Base-by-base conservation (phyloP, 2,113 vertebrate species). In the Urocitellus parryii region DNA sequence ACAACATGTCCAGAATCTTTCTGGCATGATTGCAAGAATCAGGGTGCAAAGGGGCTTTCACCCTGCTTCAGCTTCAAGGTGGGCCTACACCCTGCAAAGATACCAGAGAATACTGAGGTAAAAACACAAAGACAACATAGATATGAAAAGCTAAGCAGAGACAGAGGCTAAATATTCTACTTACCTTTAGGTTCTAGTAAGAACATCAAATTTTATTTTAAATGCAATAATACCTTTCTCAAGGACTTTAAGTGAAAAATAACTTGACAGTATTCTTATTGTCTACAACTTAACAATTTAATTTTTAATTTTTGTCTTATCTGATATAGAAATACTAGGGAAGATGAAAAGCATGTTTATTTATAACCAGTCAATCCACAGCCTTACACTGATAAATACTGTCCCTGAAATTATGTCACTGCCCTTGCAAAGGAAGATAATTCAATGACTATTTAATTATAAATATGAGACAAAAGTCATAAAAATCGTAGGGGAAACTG, bases 201-300 rank as follows among this genome's bases (percentile, higher is more conserved):
- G n/a, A 45, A 95, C 67, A 77, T 16, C 25, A 3, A 90, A 78
- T 88, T 94, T 90, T 83, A 77, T 72, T 83, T 42, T 80, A 79
- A 87, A 80, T 92, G 22, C 25, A 89, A 2, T 89, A 13, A 79
- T 45, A 65, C 4, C 2, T 6, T 42, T 85, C 78, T 53, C 5
- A 95, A 73, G 24, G 5, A 4, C 58, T 89, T 95, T 82, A 88
- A 89, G 9, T 56, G 37, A 82, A 77, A 65, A 70, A 18, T 48
- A 42, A n/a, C 14, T 51, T 45, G 32, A 29, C 24, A 25, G 8
- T 70, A 22, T 0, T 58, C 77, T 73, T 37, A 1, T 72, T 81
- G 24, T 42, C 17, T 76, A 80, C 7, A 74, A 76, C 58, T 70
- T 82, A 88, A 45, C 65, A 82, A 42, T 32, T 22, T 88, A 18